Base-by-base conservation (phyloP, 1,140 invertebrate genomes). In the Scaptomyza montana region DNA sequence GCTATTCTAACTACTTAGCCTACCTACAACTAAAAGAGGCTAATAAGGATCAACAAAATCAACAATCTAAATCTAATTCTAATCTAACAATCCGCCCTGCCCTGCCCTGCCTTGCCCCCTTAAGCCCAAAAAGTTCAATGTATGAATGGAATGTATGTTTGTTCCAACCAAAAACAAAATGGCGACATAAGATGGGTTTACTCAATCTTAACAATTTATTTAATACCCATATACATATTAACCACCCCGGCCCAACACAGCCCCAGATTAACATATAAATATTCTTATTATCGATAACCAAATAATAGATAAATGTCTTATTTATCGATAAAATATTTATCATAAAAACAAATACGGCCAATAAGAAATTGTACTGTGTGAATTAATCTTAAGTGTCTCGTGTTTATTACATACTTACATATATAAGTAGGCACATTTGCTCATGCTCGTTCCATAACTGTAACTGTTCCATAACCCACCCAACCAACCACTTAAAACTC, bases 21-120 rank as follows among this genome's bases (percentile, higher is more conserved):
- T 45, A 16, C 16, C 46, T 54, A 46, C 41, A 16, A 16, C 16
- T 16, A 16, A 16, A 16, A 16, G 66, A 16, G 66, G 51, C 36
- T 65, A 16, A 10, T 63, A 60, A 60, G 59, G 60, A 64, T 59
- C 60, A 43, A 55, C 62, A 46, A 65, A 28, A 62, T 12, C 69
- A 69, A 49, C 49, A 65, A 36, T 36, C 47, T 73, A 51, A 65
- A 36, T 36, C 47, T 73, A 51, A 72, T 69, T 36, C 47, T 73
- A 51, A 72, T 69, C 56, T 66, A 50, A 68, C 80, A 61, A 47
- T 41, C n/a, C 9, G 30, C 28, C 25, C 21, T 28, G 2, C 45
- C 16, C 16, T 13, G 39, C 10, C 39, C 28, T 59, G 43, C 43
- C 30, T 33, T 33, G 30, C 30, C 30, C 30, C 30, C 30, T 6